These are phyloP conservation scores for Cebidichthys violaceus DNA, from an alignment of 2,113 vertebrate genomes.

Conservation along the genomic window DNA sequence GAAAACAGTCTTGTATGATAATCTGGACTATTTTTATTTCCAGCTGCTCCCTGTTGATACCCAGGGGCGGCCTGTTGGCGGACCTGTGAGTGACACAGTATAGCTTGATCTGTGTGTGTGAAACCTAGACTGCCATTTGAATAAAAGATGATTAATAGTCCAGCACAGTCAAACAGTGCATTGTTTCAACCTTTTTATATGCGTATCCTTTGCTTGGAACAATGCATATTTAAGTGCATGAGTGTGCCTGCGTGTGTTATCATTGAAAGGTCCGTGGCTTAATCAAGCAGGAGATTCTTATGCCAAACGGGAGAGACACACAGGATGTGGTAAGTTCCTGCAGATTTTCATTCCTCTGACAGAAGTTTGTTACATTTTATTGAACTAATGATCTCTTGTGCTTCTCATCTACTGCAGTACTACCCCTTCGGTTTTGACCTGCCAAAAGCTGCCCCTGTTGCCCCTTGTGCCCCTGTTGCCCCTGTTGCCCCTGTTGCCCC, in stretches of 20 bases:
- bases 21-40: constrained; percentile 15
- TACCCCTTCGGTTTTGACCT: constrained; percentile 57
- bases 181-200: background rate
- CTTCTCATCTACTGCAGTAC: constrained; percentile 43
- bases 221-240: constrained; percentile 8
- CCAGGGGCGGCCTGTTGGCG: constrained; percentile 15
- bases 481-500: background rate
- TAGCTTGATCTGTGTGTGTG: background rate
- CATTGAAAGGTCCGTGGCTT: constrained; percentile 63
- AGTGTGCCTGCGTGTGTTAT: constrained; percentile 9
- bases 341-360: constrained; percentile 1
- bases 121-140: background rate
- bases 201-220: background rate
- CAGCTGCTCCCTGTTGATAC: constrained; percentile 70
- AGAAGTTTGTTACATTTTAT: background rate
- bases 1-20: background rate
- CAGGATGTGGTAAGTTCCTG: constrained; percentile 66
- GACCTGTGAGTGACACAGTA: constrained; percentile 62
- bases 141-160: background rate
- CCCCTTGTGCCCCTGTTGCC: background rate
- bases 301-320: constrained; percentile 44
- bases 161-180: background rate
- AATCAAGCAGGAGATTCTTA: constrained; percentile 71
- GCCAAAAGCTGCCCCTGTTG: background rate
- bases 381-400: background rate